A percentile compares a stretch with the other conserved stretches of the same genome.
These are phyloP conservation scores for Mylabris sibirica DNA, from an alignment of 2,888 invertebrate genomes.

Conservation along the genomic window DNA sequence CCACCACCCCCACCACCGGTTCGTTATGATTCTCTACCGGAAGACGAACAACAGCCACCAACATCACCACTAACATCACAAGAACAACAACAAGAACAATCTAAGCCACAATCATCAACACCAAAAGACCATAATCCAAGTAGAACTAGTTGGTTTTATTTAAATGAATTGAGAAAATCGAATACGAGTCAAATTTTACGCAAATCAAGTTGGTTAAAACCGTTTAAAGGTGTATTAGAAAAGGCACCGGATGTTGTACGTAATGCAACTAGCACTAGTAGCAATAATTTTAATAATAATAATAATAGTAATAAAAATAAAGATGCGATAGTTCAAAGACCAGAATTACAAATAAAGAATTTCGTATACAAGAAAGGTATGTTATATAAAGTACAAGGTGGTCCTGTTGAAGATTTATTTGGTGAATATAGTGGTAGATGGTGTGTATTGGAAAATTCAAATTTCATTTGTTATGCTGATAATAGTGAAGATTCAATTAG, in stretches of 20 bases:
- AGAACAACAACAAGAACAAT: constrained; percentile 18
- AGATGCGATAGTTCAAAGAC: constrained; percentile 62
- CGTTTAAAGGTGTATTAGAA: constrained; percentile 61
- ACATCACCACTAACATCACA: neutral
- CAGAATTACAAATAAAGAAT: constrained; percentile 62
- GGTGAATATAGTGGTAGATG: constrained; percentile 79
- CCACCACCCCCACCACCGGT: constrained; percentile 69
- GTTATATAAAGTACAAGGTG: constrained; percentile 67
- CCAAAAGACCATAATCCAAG: constrained; percentile 41
- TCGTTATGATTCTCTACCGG: constrained; percentile 70
- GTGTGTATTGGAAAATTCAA: constrained; percentile 75
- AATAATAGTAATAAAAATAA: constrained; percentile 39
- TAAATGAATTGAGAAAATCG: constrained; percentile 30
- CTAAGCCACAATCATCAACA: constrained; percentile 15
- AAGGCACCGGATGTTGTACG: constrained; percentile 63
- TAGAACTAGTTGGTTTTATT: constrained; percentile 52
- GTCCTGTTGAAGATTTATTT: constrained; percentile 75
- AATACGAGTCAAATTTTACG: constrained; percentile 39
- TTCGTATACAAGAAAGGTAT: constrained; percentile 69
- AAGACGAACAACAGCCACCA: constrained; percentile 54
- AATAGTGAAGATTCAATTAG: constrained; percentile 73
- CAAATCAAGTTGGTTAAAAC: constrained; percentile 59
- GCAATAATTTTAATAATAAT: constrained; percentile 27
- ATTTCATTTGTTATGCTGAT: constrained; percentile 77
- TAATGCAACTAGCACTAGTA: constrained; percentile 42